These are phyloP conservation scores for Solen grandis DNA, from an alignment of 1,140 invertebrate genomes.

Conservation along the genomic window DNA sequence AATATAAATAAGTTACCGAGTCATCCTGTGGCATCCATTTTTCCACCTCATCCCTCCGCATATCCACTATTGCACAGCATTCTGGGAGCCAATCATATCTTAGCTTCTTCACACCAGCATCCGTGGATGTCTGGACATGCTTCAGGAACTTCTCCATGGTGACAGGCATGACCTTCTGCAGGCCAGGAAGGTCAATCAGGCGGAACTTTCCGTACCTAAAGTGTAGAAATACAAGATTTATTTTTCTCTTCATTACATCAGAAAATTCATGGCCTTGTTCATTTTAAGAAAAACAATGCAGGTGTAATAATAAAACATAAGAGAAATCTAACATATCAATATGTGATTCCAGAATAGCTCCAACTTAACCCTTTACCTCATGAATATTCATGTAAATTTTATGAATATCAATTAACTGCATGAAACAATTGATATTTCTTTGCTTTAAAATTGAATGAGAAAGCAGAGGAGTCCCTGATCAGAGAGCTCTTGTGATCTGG, in stretches of 20 bases:
- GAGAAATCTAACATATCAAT: no score
- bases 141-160: slow-evolving; percentile 76
- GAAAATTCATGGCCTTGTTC: no score
- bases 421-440: no score
- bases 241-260: neutral
- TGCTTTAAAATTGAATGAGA: no score
- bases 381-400: no score
- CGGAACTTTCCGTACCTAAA: slow-evolving; percentile 76
- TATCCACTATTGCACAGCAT: slow-evolving; percentile 87
- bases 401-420: no score
- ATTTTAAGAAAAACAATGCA: no score
- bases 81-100: slow-evolving; percentile 84
- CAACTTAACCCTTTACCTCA: no score
- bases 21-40: slow-evolving; percentile 82
- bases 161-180: slow-evolving; percentile 75
- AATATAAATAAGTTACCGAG: slow-evolving; percentile 19
- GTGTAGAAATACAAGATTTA: slow-evolving; percentile 5
- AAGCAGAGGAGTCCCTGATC: neutral
- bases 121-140: slow-evolving; percentile 73
- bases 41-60: slow-evolving; percentile 85
- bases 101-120: slow-evolving; percentile 60
- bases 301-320: no score
- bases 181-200: slow-evolving; percentile 74
- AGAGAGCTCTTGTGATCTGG: neutral
- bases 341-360: no score